Conservation (phyloP, 2,113 vertebrate species). For the Illadopsis cleaveri region DNA sequence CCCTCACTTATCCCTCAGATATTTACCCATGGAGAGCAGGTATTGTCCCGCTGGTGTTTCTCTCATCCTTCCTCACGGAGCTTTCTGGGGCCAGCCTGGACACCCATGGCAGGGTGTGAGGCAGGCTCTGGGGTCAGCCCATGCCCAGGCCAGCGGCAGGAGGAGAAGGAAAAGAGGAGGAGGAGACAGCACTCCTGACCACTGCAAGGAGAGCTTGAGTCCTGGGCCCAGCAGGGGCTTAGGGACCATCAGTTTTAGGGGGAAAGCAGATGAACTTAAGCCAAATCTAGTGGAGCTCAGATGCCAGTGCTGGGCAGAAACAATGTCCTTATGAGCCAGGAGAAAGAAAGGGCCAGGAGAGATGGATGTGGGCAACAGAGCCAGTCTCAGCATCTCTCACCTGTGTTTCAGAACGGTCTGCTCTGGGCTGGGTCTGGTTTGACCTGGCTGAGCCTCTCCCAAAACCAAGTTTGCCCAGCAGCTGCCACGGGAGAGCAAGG, state of each 20-base stretch:
- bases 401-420: rapidly evolving
- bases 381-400: neutral
- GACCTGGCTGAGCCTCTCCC: neutral
- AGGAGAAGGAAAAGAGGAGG: neutral
- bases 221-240: neutral
- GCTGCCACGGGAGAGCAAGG: neutral
- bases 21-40: slow-evolving; percentile 81
- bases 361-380: neutral
- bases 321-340: neutral
- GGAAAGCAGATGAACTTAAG: neutral
- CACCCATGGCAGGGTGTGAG: rapidly evolving
- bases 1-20: slow-evolving; percentile 81
- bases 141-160: rapidly evolving
- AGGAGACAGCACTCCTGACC: neutral
- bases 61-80: neutral
- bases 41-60: slow-evolving; percentile 68
- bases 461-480: neutral
- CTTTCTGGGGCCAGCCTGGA: neutral
- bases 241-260: neutral
- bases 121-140: neutral
- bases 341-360: neutral
- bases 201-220: neutral
- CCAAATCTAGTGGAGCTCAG: neutral
- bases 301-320: neutral
- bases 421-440: neutral